phyloP scores from a whole-genome alignment of 1,140 invertebrate genomes.

The Lerema accius region DNA sequence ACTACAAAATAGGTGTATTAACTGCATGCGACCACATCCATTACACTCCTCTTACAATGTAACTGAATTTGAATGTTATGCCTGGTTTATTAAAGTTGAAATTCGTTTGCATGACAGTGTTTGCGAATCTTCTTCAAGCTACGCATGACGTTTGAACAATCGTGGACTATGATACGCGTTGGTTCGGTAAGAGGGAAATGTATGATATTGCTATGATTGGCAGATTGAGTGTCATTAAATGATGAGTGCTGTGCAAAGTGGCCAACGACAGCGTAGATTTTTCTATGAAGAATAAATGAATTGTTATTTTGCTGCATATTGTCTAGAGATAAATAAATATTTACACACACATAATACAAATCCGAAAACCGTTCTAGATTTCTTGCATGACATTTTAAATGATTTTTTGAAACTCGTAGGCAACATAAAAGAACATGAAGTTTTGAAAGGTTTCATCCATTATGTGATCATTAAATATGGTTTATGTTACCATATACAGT shows the following conservation, averaged over 20 bases:
- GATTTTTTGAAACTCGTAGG: too few species aligned
- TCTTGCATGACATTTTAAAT: too few species aligned
- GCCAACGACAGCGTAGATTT: not conserved
- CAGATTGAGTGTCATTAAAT: constrained; percentile 14
- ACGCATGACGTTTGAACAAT: constrained; percentile 10
- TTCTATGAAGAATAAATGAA: not conserved
- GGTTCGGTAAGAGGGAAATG: constrained; percentile 13
- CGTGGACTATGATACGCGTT: constrained; percentile 3
- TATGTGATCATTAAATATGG: too few species aligned
- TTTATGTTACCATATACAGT: too few species aligned
- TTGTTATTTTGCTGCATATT: not conserved
- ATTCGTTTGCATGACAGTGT: not conserved
- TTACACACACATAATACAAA: too few species aligned
- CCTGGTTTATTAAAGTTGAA: not conserved
- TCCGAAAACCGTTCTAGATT: too few species aligned
- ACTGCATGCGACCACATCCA: constrained; percentile 19
- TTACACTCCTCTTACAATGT: not conserved
- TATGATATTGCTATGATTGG: constrained; percentile 13
- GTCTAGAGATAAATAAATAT: too few species aligned
- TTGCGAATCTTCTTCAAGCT: constrained; percentile 1
- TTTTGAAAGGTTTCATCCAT: too few species aligned
- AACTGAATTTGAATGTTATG: constrained; percentile 18
- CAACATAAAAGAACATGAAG: too few species aligned
- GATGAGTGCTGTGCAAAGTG: not conserved
- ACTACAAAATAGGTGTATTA: constrained; percentile 13